A percentile compares a stretch with the other conserved stretches of the same genome.
phyloP scores from a whole-genome alignment of 1,140 invertebrate genomes.

The Pissodes strobi region DNA sequence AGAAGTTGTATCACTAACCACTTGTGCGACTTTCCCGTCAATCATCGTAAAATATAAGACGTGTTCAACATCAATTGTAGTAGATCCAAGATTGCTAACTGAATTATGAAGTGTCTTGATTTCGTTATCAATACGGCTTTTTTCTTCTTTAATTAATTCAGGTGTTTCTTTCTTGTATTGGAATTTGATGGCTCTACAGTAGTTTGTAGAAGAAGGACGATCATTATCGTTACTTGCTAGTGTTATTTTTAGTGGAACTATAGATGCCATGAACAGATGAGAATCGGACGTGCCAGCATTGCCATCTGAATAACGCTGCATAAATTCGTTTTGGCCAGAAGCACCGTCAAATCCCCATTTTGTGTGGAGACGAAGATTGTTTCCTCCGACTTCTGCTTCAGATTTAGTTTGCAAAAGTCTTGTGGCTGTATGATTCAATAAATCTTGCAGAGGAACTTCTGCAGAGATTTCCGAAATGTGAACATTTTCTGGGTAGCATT shows the following conservation, averaged over 20 bases:
- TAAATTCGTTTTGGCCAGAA: slow-evolving; percentile 21
- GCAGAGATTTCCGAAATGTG: slow-evolving; percentile 25
- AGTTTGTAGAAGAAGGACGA: slow-evolving; percentile 21
- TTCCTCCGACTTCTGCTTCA: slow-evolving; percentile 10
- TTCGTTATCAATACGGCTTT: background rate
- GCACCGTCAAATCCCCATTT: slow-evolving; percentile 30
- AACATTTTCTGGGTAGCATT: slow-evolving; percentile 16
- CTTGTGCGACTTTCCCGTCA: slow-evolving; percentile 12
- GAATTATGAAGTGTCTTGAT: background rate
- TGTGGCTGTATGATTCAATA: slow-evolving; percentile 35
- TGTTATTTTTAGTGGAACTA: slow-evolving; percentile 19
- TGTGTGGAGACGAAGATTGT: background rate
- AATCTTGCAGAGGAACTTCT: slow-evolving; percentile 35
- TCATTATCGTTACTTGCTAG: too few relatives aligned
- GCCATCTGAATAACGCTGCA: slow-evolving; percentile 6
- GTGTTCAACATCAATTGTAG: slow-evolving; percentile 5
- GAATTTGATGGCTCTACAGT: slow-evolving; percentile 29
- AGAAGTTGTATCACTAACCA: slow-evolving; percentile 10
- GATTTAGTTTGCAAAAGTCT: background rate
- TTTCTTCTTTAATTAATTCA: background rate
- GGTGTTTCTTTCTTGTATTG: slow-evolving; percentile 26
- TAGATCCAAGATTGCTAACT: background rate
- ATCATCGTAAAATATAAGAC: slow-evolving; percentile 19
- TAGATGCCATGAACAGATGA: slow-evolving; percentile 13
- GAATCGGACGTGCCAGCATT: slow-evolving; percentile 1